A percentile compares a stretch with the other conserved stretches of the same genome.
phyloP scores from a whole-genome alignment of 1,140 invertebrate species.

The Melanaphis sacchari region DNA sequence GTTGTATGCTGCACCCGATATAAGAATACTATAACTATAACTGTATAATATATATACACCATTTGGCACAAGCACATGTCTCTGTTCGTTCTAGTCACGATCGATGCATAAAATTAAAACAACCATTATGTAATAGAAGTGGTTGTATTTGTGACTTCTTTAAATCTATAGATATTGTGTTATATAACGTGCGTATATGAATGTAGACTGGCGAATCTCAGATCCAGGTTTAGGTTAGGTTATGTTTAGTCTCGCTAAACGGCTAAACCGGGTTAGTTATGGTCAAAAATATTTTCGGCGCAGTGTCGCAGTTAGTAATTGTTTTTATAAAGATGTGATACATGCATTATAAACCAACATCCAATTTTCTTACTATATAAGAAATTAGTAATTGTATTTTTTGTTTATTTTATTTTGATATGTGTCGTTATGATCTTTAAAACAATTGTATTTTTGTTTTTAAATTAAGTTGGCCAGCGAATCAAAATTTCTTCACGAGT shows the following conservation, averaged over 20 bases:
- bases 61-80: background rate
- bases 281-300: background rate
- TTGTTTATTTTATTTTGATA: background rate
- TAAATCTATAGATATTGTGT: background rate
- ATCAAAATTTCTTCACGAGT: background rate
- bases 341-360: background rate
- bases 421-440: background rate
- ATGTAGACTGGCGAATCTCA: background rate
- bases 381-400: background rate
- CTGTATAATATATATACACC: background rate
- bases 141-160: background rate
- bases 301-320: background rate
- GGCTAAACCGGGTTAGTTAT: background rate
- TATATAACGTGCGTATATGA: background rate
- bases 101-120: background rate
- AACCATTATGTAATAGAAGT: background rate
- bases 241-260: background rate
- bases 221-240: background rate
- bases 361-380: background rate
- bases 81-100: background rate
- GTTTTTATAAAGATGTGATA: background rate
- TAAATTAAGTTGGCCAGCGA: background rate
- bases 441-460: background rate
- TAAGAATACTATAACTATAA: background rate
- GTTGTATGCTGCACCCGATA: background rate